phyloP scores from a whole-genome alignment of 2,113 vertebrate genomes.

The Lichenostomus cassidix region DNA sequence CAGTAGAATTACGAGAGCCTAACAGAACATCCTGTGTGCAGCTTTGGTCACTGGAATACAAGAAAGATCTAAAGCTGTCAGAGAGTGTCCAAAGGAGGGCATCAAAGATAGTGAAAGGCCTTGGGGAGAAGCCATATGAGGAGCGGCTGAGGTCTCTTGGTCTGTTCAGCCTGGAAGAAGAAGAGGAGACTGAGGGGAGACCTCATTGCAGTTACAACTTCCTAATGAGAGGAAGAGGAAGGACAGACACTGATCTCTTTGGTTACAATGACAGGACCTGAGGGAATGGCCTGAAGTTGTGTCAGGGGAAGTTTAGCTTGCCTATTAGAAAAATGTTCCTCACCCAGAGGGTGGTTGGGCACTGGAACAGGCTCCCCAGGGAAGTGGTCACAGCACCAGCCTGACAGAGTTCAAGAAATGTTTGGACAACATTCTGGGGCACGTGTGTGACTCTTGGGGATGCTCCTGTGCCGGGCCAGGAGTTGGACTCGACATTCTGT shows the following conservation, averaged over 20 bases:
- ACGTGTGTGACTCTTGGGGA: neutral
- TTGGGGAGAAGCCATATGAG: rapidly evolving
- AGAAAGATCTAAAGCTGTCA: neutral
- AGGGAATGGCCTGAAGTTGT: neutral
- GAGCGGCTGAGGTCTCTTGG: neutral
- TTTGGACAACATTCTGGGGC: neutral
- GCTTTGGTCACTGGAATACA: neutral
- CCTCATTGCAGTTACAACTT: neutral
- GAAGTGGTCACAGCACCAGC: neutral
- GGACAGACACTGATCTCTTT: neutral
- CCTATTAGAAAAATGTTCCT: neutral
- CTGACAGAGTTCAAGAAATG: rapidly evolving
- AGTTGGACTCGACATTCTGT: neutral
- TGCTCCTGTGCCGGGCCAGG: neutral
- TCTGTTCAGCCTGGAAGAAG: neutral
- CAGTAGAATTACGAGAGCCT: neutral
- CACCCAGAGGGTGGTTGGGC: neutral
- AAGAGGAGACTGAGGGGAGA: neutral
- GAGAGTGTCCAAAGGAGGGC: neutral
- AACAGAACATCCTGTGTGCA: neutral
- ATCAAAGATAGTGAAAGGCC: neutral
- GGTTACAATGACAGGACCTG: neutral
- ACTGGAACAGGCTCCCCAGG: neutral
- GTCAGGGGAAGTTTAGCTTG: neutral
- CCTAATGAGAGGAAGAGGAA: neutral